A percentile compares a stretch with the other conserved stretches of the same genome.
Evolutionary conservation across 2,888 invertebrate genomes (phyloP).

Genomic region (Cataglyphis albicans): DNA sequence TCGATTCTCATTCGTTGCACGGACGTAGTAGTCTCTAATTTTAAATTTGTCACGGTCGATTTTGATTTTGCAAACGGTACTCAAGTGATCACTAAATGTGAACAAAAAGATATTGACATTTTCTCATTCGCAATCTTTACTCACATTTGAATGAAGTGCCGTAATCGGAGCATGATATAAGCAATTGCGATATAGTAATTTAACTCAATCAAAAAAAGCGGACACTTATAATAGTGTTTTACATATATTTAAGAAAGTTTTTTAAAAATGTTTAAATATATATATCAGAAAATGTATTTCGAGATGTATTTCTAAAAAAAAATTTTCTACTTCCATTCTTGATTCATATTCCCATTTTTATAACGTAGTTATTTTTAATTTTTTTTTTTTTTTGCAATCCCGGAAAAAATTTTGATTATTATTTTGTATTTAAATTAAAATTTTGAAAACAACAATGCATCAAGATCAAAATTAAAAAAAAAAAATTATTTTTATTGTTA

Average conservation of each 20-base stretch:
- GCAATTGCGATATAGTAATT: neutral
- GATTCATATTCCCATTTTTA: too few relatives aligned
- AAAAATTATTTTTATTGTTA: too few relatives aligned
- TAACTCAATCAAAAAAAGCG: neutral
- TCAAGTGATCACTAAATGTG: neutral
- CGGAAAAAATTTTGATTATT: too few relatives aligned
- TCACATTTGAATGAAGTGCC: neutral
- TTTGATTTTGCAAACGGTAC: neutral
- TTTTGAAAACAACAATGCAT: too few relatives aligned
- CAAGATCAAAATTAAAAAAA: too few relatives aligned
- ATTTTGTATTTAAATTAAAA: too few relatives aligned
- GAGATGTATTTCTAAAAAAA: too few relatives aligned
- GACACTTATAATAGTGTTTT: neutral
- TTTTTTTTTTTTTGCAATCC: too few relatives aligned
- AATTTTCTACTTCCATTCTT: too few relatives aligned
- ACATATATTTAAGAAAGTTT: neutral
- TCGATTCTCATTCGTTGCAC: neutral
- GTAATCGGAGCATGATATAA: neutral
- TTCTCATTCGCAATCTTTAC: neutral
- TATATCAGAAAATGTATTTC: too few relatives aligned
- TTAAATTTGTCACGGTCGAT: slow-evolving; percentile 4
- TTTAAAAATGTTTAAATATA: neutral
- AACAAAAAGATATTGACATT: neutral
- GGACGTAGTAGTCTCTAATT: neutral
- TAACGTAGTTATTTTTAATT: too few relatives aligned